phyloP scores from a whole-genome alignment of 2,888 invertebrate genomes.

The Chymomyza procnemis region DNA sequence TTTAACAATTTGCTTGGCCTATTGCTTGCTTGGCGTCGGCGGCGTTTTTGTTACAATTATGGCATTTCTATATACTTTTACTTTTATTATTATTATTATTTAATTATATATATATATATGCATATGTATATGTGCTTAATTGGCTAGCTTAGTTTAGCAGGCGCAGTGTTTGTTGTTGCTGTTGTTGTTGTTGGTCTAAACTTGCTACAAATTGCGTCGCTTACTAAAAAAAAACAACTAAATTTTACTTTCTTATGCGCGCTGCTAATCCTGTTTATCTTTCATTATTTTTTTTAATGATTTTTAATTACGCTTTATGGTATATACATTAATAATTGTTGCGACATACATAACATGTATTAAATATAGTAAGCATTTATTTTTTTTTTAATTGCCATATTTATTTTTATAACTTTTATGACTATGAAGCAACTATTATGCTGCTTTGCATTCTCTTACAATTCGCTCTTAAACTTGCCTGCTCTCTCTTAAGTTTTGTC shows the following conservation, averaged over 20 bases:
- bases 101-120: neutral
- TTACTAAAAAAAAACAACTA: slow-evolving; percentile 38
- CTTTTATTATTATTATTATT: too few species aligned
- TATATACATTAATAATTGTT: slow-evolving; percentile 41
- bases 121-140: neutral
- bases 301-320: too few species aligned
- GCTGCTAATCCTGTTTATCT: neutral
- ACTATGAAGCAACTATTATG: slow-evolving; percentile 23
- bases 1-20: slow-evolving; percentile 18
- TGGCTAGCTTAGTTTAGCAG: slow-evolving; percentile 20
- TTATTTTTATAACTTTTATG: slow-evolving; percentile 16
- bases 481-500: neutral
- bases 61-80: neutral
- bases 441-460: neutral
- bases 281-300: neutral
- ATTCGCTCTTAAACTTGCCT: neutral
- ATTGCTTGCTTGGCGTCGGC: slow-evolving; percentile 18
- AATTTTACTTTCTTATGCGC: slow-evolving; percentile 14
- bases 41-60: slow-evolving; percentile 24
- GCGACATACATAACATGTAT: slow-evolving; percentile 22
- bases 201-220: slow-evolving; percentile 45
- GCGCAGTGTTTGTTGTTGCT: slow-evolving; percentile 26
- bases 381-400: slow-evolving; percentile 12
- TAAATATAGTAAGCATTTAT: slow-evolving; percentile 17
- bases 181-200: slow-evolving; percentile 40